Conservation (phyloP, 2,113 vertebrate genomes). For the Calyptomena viridis region DNA sequence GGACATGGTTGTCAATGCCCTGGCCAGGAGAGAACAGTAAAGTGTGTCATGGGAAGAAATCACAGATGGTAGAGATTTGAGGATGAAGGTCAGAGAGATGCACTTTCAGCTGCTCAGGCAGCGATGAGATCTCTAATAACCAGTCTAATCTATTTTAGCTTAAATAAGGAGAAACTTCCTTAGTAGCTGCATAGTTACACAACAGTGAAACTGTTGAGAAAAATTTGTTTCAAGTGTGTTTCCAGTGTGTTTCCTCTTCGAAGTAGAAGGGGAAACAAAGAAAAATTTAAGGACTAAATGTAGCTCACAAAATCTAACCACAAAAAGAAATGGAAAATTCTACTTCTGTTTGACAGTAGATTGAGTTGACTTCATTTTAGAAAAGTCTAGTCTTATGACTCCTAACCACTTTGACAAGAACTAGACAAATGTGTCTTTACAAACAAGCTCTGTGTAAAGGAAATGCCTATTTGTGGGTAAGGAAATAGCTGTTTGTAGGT, state of each 20-base stretch:
- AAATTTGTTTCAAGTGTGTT: neutral
- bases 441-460: neutral
- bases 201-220: neutral
- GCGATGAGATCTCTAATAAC: neutral
- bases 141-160: neutral
- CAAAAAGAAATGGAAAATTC: neutral
- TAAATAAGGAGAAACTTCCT: neutral
- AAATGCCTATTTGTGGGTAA: neutral
- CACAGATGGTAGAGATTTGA: neutral
- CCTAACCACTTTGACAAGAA: neutral
- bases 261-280: neutral
- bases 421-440: neutral
- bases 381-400: neutral
- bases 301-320: neutral
- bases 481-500: neutral
- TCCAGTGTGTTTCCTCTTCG: neutral
- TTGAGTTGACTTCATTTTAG: neutral
- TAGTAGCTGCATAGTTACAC: neutral
- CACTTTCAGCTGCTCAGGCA: neutral
- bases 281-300: neutral
- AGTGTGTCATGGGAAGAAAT: neutral
- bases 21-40: neutral
- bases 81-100: neutral
- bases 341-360: neutral
- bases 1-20: neutral